Evolutionary conservation across 2,113 vertebrate genomes (phyloP), one percentile per base, ranked within the genome.

Genomic region (Gopherus flavomarginatus): DNA sequence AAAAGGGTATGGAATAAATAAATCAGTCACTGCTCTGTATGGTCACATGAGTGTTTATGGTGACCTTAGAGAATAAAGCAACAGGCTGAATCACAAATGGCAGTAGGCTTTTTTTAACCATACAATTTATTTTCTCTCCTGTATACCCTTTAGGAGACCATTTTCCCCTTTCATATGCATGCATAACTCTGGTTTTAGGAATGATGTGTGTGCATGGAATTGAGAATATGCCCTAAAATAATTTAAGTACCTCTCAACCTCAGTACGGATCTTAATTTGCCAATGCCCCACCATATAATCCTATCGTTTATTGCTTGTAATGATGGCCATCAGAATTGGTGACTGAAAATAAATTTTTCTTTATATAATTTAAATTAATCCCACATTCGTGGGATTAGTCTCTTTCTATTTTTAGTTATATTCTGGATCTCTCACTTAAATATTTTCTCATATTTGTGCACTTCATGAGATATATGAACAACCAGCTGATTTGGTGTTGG

Each of bases 1-100:
- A 96, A 87, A 84, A 90, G 90, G 85, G 81, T 84, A 52, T 52
- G 82, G 85, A 75, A 85, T 95, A 87, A 89, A 78, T 47, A 90
- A 75, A 92, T 52, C 83, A 81, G 85, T 90, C 96, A 62, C 49
- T 62, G 81, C 16, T 88, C 81, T 91, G 13, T 89, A 83, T 1
- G 79, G 50, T 96, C 83, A 80, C 50, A 42, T 62, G 83, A 80
- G 62, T 79, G 49, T 78, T 87, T 87, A 87, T 50, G 89, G 85
- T 22, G 82, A 85, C 75, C 75, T 82, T 21, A 75, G 89, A 93
- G 90, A 84, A 80, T 57, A 90, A 95, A 95, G 86, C 65, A 81
- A 49, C 4, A 12, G 50, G 89, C 86, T 47, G 93, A 93, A 91
- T 53, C 82, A 75, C 83, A 90, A 75, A 42, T 54, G 50, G 52